Percentiles rank a stretch among this genome's conserved stretches.
phyloP scores from a whole-genome alignment of 2,797 vertebrate genomes.

The Manis javanica region DNA sequence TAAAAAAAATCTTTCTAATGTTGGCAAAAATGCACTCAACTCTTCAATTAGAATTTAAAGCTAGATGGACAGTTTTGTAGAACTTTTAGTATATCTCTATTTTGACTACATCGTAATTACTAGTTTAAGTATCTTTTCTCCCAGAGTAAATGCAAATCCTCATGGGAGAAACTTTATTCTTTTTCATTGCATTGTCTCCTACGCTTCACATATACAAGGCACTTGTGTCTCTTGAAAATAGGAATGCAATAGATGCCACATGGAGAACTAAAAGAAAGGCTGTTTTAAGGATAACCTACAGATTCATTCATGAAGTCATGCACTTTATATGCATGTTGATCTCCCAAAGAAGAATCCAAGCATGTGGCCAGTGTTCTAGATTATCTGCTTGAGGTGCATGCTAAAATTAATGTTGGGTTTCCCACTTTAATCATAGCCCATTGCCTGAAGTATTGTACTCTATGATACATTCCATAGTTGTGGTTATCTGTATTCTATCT shows the following conservation, averaged over 20 bases:
- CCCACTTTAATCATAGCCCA: neutral
- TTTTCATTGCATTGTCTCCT: constrained; percentile 18
- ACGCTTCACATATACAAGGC: neutral
- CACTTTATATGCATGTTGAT: neutral
- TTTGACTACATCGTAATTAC: constrained; percentile 16
- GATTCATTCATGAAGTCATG: neutral
- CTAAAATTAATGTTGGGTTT: constrained; percentile 22
- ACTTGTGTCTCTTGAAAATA: neutral
- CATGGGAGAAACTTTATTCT: neutral
- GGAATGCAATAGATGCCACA: neutral
- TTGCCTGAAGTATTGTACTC: neutral
- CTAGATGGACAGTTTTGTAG: neutral
- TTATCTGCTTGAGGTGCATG: neutral
- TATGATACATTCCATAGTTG: neutral
- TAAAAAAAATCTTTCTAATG: neutral
- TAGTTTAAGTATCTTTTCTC: constrained; percentile 28
- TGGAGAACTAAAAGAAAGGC: neutral
- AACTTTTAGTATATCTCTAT: neutral
- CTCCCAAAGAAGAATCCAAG: constrained; percentile 16
- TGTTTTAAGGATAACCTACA: neutral
- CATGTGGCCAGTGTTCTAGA: neutral
- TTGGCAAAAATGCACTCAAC: constrained; percentile 26
- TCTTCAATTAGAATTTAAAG: constrained; percentile 48
- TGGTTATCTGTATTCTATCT: neutral
- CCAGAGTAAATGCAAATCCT: neutral